Conservation (phyloP, 2,797 vertebrate genomes). For the Rhinoraja longicauda region DNA sequence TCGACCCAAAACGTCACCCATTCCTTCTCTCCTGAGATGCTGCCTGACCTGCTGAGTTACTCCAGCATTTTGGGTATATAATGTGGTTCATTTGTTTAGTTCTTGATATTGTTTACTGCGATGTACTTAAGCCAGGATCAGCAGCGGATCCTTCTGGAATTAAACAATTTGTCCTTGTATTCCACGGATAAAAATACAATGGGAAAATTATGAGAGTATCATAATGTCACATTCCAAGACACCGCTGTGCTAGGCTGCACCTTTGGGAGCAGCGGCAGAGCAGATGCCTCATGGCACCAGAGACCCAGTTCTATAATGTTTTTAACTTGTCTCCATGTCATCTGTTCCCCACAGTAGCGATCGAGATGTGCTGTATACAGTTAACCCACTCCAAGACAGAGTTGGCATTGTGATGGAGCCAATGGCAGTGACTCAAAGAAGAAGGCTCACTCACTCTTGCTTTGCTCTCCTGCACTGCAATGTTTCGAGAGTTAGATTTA, state of each 20-base stretch:
- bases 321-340: not conserved
- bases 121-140: too few relatives aligned
- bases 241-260: too few relatives aligned
- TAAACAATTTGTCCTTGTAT: not conserved
- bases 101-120: not conserved
- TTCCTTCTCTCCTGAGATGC: too few relatives aligned
- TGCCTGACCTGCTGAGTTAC: too few relatives aligned
- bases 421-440: not conserved
- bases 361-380: not conserved
- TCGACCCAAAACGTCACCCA: too few relatives aligned
- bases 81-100: not conserved
- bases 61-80: too few relatives aligned
- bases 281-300: too few relatives aligned
- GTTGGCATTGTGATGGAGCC: not conserved
- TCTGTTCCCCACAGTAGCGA: too few relatives aligned
- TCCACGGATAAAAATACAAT: not conserved
- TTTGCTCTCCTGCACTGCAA: not conserved
- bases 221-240: not conserved
- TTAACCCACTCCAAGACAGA: not conserved
- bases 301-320: not conserved
- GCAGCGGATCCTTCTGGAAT: not conserved
- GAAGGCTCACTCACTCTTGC: not conserved
- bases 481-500: not conserved
- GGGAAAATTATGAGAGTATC: not conserved
- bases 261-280: not conserved